A percentile compares a stretch with the other conserved stretches of the same genome.
Conservation (phyloP, 2,797 vertebrate species). For the Pelodytes ibericus region DNA sequence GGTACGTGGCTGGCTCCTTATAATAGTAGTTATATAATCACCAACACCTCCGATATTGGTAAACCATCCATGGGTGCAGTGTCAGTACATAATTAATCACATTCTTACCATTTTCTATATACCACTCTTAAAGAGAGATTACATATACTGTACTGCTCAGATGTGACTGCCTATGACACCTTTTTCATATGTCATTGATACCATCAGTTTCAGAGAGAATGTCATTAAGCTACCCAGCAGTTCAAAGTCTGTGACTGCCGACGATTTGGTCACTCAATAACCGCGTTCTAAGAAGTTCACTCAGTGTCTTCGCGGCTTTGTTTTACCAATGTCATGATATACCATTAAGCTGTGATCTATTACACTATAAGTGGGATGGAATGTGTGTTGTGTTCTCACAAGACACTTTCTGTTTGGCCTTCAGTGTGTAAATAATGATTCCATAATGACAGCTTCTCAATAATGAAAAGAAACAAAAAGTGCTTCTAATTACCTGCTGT, state of each 20-base stretch:
- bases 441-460: slow-evolving; percentile 44
- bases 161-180: too few species aligned
- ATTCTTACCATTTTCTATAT: too few species aligned
- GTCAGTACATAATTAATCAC: too few species aligned
- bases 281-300: not conserved
- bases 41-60: too few species aligned
- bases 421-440: slow-evolving; percentile 52
- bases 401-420: slow-evolving; percentile 49
- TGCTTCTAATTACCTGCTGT: slow-evolving; percentile 43
- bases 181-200: too few species aligned
- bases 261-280: slow-evolving; percentile 5
- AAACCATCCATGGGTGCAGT: too few species aligned
- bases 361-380: slow-evolving; percentile 36
- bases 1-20: too few species aligned
- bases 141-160: too few species aligned
- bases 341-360: slow-evolving; percentile 31
- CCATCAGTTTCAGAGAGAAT: too few species aligned
- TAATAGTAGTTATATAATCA: too few species aligned
- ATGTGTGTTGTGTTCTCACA: slow-evolving; percentile 39
- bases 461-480: slow-evolving; percentile 47
- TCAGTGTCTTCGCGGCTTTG: slow-evolving; percentile 1
- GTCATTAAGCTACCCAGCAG: too few species aligned
- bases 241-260: not conserved
- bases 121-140: too few species aligned
- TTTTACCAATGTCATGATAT: slow-evolving; percentile 30